Evolutionary conservation across 1,140 invertebrate genomes (phyloP), one percentile per base, ranked within the genome.

Genomic region (Neodiprion pinetum): DNA sequence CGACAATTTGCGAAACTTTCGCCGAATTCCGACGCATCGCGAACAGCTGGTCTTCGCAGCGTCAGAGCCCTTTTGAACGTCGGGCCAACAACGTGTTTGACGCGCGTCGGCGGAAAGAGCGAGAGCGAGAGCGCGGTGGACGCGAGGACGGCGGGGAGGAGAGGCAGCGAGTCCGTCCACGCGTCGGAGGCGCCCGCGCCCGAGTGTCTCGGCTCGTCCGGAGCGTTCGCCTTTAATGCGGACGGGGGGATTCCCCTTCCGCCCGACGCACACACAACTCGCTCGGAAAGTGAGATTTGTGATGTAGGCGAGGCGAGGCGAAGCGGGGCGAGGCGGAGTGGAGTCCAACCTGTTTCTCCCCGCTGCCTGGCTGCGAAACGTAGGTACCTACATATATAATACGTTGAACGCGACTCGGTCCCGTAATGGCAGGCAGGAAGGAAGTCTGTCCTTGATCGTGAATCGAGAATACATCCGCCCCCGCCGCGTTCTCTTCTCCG

Each of bases 361-460:
- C n/a, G n/a, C 53, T 61, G 11, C 9, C 53, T 61, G 5, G 53
- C 11, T 61, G n/a, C 53, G n/a, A 61, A 61, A 61, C n/a, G n/a
- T 5, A 40, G 1, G 5, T 40, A 40, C 28, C 28, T 40, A 40
- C 5, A 17, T 61, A 9, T 61, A 40, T 40, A 40, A 40, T 40
- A 40, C 28, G 1, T 40, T 3, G 28, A 40, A 40, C 28, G 28
- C 53, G 53, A 61, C 28, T 40, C 28, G 53, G 53, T 61, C 53
- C 53, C 53, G 53, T 61, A 61, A 61, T 61, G 53, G 53, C n/a
- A 61, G 53, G 53, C 53, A 61, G 53, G 53, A 61, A 61, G 53
- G 53, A 9, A 61, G 53, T 17, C n/a, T 61, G 53, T 61, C 53
- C 53, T 61, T 61, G 53, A 61, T 61, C 53, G 53, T 61, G 53